Conservation (phyloP, 2,797 vertebrate species). For the Bradypus variegatus region DNA sequence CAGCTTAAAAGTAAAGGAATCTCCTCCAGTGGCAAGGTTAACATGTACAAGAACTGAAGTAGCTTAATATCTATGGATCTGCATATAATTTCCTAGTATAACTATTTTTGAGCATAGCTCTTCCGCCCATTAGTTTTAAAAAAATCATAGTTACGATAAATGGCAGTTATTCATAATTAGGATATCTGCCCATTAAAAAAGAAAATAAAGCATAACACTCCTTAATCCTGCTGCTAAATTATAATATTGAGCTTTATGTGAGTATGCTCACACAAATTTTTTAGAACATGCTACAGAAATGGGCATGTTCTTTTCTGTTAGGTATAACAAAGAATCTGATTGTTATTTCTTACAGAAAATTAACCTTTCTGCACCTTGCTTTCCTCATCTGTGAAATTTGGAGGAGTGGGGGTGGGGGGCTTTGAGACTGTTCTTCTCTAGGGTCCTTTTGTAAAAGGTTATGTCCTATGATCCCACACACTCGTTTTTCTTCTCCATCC, state of each 20-base stretch:
- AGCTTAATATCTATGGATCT: not conserved
- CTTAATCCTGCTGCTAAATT: not conserved
- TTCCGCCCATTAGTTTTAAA: conserved; percentile 12
- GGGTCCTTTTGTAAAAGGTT: not conserved
- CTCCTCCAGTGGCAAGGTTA: not conserved
- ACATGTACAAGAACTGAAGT: not conserved
- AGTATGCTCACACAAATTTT: not conserved
- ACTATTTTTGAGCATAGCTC: not conserved
- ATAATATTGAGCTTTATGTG: not conserved
- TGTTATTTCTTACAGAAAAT: not conserved
- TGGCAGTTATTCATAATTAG: not conserved
- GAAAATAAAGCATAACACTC: not conserved
- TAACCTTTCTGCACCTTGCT: not conserved
- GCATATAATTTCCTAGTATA: not conserved
- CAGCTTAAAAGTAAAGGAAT: not conserved
- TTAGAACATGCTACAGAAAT: not conserved
- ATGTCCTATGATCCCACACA: not conserved
- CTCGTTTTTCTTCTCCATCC: not conserved
- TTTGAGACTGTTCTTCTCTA: not conserved
- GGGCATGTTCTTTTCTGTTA: not conserved
- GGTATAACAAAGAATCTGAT: not conserved
- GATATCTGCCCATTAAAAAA: not conserved
- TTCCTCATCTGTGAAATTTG: not conserved
- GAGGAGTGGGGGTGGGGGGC: not conserved
- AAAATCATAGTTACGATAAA: not conserved